These are phyloP conservation scores for Hydropsyche betteni DNA, from an alignment of 2,888 invertebrate genomes.

Conservation along the genomic window DNA sequence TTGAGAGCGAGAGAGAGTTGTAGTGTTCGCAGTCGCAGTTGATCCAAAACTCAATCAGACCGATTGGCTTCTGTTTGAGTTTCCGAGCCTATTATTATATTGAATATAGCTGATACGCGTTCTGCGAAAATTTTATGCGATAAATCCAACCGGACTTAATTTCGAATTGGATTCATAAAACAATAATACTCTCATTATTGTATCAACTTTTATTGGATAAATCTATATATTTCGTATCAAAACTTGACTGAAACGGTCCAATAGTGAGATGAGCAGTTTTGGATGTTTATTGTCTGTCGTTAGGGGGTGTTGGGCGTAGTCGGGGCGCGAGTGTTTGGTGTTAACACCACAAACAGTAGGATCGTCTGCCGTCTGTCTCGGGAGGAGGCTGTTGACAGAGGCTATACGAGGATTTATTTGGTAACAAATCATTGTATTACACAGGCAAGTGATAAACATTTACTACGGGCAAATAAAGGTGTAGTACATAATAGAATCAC, in stretches of 20 bases:
- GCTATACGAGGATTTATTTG: conserved; percentile 52
- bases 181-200: no score
- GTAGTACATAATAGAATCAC: conserved; percentile 51
- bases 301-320: not conserved
- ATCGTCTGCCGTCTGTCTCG: conserved; percentile 40
- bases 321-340: conserved; percentile 28
- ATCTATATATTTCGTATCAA: no score
- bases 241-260: not conserved
- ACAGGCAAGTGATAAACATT: conserved; percentile 51
- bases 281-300: conserved; percentile 23
- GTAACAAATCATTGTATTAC: conserved; percentile 52
- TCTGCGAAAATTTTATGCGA: no score
- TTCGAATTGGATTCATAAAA: no score
- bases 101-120: no score
- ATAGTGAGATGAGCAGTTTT: conserved; percentile 24
- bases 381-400: conserved; percentile 50
- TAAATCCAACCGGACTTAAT: no score
- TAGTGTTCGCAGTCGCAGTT: conserved; percentile 14
- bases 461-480: conserved; percentile 51
- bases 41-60: conserved; percentile 32
- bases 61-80: conserved; percentile 32
- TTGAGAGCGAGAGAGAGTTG: conserved; percentile 21
- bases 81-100: not conserved
- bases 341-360: conserved; percentile 39
- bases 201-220: no score